Conservation (phyloP, 1,140 invertebrate genomes). For the Cydia amplana region DNA sequence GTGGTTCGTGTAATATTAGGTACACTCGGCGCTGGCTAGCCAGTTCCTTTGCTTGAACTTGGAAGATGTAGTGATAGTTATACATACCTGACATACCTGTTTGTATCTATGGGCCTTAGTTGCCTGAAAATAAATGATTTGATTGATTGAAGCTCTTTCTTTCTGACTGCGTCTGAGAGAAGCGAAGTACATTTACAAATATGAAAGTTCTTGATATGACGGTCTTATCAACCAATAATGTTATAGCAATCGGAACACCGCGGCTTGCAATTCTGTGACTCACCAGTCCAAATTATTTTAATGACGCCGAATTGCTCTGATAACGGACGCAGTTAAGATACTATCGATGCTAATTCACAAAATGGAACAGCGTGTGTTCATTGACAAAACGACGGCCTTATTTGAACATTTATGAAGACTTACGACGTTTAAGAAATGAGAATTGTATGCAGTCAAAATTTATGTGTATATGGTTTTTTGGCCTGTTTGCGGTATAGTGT, state of each 20-base stretch:
- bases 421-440: background rate
- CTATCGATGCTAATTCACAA: conserved; percentile 25
- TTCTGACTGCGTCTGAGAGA: no score
- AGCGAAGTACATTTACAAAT: no score
- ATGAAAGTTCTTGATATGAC: no score
- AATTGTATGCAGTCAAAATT: background rate
- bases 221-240: no score
- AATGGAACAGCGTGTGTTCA: background rate
- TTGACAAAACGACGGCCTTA: background rate
- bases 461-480: background rate
- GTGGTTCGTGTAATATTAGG: no score
- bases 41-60: no score
- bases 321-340: conserved; percentile 26
- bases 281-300: conserved; percentile 30
- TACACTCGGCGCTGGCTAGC: no score
- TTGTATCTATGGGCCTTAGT: no score
- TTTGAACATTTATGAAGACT: background rate
- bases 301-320: conserved; percentile 28
- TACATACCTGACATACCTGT: no score
- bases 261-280: conserved; percentile 24
- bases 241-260: background rate
- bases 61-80: no score
- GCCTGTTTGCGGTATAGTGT: background rate
- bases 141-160: no score
- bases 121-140: no score